phyloP scores from a whole-genome alignment of 2,113 vertebrate genomes.

The Genyomyrus donnyi region DNA sequence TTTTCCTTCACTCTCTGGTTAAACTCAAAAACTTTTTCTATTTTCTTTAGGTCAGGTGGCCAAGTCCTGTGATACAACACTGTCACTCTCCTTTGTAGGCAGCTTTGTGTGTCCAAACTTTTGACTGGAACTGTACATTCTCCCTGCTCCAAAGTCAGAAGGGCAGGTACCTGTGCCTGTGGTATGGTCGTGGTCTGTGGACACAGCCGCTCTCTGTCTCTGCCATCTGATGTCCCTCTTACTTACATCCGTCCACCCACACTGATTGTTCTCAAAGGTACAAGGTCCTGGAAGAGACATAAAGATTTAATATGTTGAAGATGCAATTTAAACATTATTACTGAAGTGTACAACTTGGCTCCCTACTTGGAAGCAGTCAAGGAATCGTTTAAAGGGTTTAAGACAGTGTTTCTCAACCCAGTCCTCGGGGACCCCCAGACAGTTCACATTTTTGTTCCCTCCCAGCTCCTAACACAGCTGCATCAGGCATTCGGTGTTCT shows the following conservation, averaged over 20 bases:
- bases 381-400: not conserved
- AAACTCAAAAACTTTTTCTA: not conserved
- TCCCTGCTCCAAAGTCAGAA: not conserved
- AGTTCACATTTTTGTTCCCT: too few relatives aligned
- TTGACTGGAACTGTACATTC: not conserved
- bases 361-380: not conserved
- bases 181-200: slow-evolving; percentile 53
- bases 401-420: not conserved
- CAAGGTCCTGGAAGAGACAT: slow-evolving; percentile 47
- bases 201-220: slow-evolving; percentile 45
- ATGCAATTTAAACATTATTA: not conserved
- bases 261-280: slow-evolving; percentile 55
- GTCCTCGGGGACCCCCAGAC: too few relatives aligned
- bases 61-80: not conserved
- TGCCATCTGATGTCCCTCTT: slow-evolving; percentile 47
- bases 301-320: not conserved
- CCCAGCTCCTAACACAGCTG: too few relatives aligned
- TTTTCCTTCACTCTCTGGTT: not conserved
- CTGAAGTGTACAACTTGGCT: not conserved
- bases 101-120: not conserved
- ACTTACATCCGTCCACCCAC: slow-evolving; percentile 50
- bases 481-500: too few relatives aligned
- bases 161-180: slow-evolving; percentile 44
- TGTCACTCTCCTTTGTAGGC: not conserved
- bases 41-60: not conserved